These are phyloP conservation scores for Brevipalpus yothersi DNA, from an alignment of 1,140 invertebrate genomes.

Conservation along the genomic window DNA sequence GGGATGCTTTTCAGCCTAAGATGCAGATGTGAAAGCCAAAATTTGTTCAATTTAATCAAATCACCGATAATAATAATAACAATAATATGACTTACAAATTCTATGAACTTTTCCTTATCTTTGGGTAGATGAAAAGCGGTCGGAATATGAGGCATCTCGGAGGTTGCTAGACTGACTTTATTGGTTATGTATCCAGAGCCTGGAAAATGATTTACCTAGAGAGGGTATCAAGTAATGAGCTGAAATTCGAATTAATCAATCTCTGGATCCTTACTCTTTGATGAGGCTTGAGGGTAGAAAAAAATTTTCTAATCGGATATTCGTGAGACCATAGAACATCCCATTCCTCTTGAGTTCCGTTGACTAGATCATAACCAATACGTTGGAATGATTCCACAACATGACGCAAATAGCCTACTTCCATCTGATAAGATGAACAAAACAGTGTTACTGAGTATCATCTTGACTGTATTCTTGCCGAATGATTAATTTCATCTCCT, in stretches of 20 bases:
- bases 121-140: constrained; percentile 62
- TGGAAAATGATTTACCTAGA: constrained; percentile 69
- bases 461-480: not conserved
- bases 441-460: not conserved
- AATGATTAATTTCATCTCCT: not conserved
- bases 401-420: constrained; percentile 18
- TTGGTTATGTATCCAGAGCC: constrained; percentile 82
- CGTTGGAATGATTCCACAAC: constrained; percentile 17
- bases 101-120: constrained; percentile 40
- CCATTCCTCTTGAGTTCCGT: constrained; percentile 29
- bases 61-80: not conserved
- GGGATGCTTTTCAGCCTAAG: constrained; percentile 32
- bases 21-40: constrained; percentile 1
- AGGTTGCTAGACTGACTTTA: constrained; percentile 69
- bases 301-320: constrained; percentile 46
- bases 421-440: constrained; percentile 12
- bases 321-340: constrained; percentile 76
- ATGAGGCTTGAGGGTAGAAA: constrained; percentile 36
- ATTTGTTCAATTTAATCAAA: not conserved
- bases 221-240: not conserved
- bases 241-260: constrained; percentile 2
- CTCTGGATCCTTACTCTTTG: constrained; percentile 29
- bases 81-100: constrained; percentile 29
- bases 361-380: constrained; percentile 13
- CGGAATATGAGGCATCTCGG: constrained; percentile 46